These are phyloP conservation scores for Glareola pratincola DNA, from an alignment of 2,113 vertebrate species.

Conservation along the genomic window DNA sequence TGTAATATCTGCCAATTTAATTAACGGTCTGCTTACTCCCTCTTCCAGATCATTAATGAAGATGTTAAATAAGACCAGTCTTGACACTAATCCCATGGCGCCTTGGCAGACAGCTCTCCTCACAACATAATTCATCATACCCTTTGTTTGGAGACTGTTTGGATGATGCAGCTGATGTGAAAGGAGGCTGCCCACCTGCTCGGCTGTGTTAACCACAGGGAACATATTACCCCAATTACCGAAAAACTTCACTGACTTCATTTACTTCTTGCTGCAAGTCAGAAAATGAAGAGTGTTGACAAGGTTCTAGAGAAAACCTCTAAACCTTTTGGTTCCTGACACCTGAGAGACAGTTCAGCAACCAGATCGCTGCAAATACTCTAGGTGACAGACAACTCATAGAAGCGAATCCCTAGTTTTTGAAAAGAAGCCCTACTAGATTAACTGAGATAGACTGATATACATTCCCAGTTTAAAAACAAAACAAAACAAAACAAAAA, in stretches of 20 bases:
- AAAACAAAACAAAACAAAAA: too few species aligned
- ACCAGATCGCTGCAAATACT: not conserved
- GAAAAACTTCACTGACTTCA: not conserved
- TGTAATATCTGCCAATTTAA: conserved; percentile 60
- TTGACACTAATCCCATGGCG: conserved; percentile 45
- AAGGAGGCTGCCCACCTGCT: conserved; percentile 28
- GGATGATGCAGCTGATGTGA: conserved; percentile 1
- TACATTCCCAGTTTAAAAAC: not conserved
- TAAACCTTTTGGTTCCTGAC: not conserved
- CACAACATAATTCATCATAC: conserved; percentile 14
- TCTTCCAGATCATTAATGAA: conserved; percentile 71
- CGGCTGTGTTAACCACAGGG: not conserved
- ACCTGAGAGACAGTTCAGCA: not conserved
- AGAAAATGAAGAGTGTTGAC: not conserved
- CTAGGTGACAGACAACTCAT: not conserved
- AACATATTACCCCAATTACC: not conserved
- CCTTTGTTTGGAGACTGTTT: conserved; percentile 21
- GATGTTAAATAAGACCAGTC: conserved; percentile 56
- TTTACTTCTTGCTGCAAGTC: not conserved
- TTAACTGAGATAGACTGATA: not conserved
- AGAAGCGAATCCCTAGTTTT: not conserved
- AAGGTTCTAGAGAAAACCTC: not conserved
- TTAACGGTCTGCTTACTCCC: conserved; percentile 57
- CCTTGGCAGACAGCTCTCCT: conserved; percentile 21
- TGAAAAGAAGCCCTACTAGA: not conserved